Conservation (phyloP, 1,140 invertebrate species). For the Wiebesia pumilae region DNA sequence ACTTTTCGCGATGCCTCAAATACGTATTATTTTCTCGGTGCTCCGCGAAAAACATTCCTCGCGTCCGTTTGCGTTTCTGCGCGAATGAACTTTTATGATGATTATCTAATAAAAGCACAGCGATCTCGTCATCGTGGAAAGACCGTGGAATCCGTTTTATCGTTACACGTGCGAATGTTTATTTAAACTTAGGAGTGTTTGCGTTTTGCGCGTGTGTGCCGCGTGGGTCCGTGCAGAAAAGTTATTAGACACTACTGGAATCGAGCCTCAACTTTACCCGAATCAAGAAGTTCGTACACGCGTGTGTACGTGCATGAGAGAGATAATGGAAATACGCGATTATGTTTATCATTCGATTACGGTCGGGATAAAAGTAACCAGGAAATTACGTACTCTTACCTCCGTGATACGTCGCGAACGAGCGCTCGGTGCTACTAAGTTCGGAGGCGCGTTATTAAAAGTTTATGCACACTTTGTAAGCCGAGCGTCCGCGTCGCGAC, state of each 20-base stretch:
- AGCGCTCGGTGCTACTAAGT: neutral
- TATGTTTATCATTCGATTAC: neutral
- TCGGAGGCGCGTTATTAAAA: neutral
- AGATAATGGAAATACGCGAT: neutral
- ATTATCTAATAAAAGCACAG: neutral
- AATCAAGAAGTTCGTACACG: neutral
- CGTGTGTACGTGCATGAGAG: neutral
- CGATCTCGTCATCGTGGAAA: neutral
- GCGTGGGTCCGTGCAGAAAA: neutral
- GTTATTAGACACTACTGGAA: neutral
- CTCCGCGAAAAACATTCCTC: neutral
- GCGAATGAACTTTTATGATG: neutral
- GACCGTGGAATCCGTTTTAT: neutral
- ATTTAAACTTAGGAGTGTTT: neutral
- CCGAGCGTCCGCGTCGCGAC: neutral
- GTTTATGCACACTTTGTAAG: neutral
- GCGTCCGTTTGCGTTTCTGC: neutral
- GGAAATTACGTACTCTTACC: neutral
- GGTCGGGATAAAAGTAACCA: neutral
- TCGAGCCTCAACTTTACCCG: neutral
- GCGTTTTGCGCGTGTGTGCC: no score
- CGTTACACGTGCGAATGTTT: neutral
- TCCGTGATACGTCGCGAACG: neutral
- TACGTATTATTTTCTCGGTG: neutral
- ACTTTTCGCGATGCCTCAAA: neutral